phyloP scores from a whole-genome alignment of 2,113 vertebrate species.

The Fregata magnificens region DNA sequence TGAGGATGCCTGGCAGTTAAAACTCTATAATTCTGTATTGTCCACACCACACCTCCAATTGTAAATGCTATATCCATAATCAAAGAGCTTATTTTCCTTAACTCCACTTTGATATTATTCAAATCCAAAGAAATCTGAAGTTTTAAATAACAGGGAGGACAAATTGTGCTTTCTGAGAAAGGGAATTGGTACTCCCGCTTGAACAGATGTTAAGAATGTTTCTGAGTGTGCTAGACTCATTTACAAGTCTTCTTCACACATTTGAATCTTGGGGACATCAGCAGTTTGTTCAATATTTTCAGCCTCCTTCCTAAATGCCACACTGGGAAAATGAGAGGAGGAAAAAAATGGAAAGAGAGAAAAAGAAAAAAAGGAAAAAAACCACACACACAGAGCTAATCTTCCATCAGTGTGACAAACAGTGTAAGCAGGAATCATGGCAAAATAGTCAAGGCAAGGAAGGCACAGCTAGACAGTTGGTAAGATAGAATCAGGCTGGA shows the following conservation, averaged over 20 bases:
- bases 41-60: neutral
- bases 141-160: slow-evolving; percentile 54
- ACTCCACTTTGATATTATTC: neutral
- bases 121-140: slow-evolving; percentile 23
- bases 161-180: slow-evolving; percentile 56
- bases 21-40: neutral
- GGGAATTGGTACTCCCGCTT: slow-evolving; percentile 28
- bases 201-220: slow-evolving; percentile 66
- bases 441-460: slow-evolving; percentile 4
- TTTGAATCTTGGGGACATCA: slow-evolving; percentile 51
- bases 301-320: slow-evolving; percentile 53
- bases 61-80: neutral
- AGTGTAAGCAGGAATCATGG: neutral
- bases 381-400: neutral
- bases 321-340: slow-evolving; percentile 12
- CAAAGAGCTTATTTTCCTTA: neutral
- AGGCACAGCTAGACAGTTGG: neutral
- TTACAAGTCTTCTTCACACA: slow-evolving; percentile 63
- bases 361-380: neutral
- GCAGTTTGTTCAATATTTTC: slow-evolving; percentile 63
- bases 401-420: neutral
- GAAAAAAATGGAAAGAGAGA: neutral
- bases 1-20: neutral
- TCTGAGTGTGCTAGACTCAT: slow-evolving; percentile 61
- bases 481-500: slow-evolving; percentile 6